These are phyloP conservation scores for Microtus montanus DNA, from an alignment of 2,113 vertebrate species.

Conservation along the genomic window DNA sequence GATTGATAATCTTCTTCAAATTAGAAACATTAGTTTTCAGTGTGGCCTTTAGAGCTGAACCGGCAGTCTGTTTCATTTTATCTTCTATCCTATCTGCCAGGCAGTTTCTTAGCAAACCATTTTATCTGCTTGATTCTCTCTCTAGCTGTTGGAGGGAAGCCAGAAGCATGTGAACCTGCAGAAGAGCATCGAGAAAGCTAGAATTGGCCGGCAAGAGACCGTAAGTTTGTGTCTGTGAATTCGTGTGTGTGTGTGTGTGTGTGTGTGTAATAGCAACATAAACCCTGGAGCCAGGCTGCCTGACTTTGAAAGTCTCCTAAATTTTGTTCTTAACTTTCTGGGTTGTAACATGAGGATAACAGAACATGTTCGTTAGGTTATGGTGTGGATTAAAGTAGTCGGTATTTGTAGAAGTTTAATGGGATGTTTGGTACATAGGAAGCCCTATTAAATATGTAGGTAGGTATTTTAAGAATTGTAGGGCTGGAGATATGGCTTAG, in stretches of 20 bases:
- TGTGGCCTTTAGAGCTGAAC: background rate
- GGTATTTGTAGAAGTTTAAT: conserved; percentile 36
- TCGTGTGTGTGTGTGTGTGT: background rate
- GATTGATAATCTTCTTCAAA: conserved; percentile 10
- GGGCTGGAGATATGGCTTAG: no score
- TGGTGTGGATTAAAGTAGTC: conserved; percentile 40
- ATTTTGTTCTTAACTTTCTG: conserved; percentile 22
- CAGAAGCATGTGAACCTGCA: conserved; percentile 87
- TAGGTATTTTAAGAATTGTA: conserved; percentile 24
- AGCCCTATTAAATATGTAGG: conserved; percentile 43
- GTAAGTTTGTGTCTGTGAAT: conserved; percentile 85
- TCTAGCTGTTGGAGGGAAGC: conserved; percentile 90
- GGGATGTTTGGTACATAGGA: background rate
- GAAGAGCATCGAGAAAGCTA: conserved; percentile 90
- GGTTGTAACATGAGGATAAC: conserved; percentile 33
- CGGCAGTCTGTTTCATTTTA: conserved; percentile 27
- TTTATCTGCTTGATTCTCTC: conserved; percentile 69
- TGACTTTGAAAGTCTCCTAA: conserved; percentile 4
- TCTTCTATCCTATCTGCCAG: conserved; percentile 16
- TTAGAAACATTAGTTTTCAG: background rate
- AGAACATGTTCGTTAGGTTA: conserved; percentile 32
- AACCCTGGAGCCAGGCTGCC: background rate
- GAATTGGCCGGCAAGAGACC: conserved; percentile 93
- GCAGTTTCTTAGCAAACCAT: conserved; percentile 14
- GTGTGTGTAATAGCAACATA: background rate